Evolutionary conservation across 1,140 invertebrate genomes (phyloP).

Genomic region (Pseudobourletiella spinata): DNA sequence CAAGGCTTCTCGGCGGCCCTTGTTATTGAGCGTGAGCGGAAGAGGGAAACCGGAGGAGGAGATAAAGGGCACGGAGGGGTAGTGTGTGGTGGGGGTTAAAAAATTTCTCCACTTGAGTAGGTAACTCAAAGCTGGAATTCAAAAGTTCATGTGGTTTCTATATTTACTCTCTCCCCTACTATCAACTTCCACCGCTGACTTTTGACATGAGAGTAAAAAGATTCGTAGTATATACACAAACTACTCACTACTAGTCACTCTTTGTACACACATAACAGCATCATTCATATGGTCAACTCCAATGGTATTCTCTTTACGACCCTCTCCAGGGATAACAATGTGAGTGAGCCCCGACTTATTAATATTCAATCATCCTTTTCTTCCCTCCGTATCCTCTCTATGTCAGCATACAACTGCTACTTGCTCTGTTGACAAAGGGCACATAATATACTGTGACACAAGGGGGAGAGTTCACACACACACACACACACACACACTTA

Average conservation of each 20-base stretch:
- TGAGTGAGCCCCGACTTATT: conserved; percentile 19
- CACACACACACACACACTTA: too few relatives aligned
- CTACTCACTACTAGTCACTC: too few relatives aligned
- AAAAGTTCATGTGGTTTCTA: neutral
- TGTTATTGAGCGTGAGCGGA: neutral
- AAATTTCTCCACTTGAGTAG: conserved; percentile 3
- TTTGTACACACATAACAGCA: too few relatives aligned
- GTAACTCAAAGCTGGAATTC: neutral
- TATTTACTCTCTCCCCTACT: neutral
- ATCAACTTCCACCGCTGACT: too few relatives aligned
- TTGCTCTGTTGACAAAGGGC: too few relatives aligned
- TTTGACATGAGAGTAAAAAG: too few relatives aligned
- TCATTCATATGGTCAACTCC: too few relatives aligned
- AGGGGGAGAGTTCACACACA: too few relatives aligned
- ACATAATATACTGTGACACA: too few relatives aligned
- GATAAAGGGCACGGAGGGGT: neutral
- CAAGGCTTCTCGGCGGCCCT: neutral
- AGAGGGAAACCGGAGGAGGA: neutral
- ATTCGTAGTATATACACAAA: too few relatives aligned
- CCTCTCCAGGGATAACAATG: neutral
- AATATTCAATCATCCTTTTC: conserved; percentile 29
- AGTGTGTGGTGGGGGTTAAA: neutral
- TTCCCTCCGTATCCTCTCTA: conserved; percentile 1
- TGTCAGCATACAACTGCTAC: too few relatives aligned
- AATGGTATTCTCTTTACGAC: neutral